Percentiles rank a stretch among this genome's conserved stretches.
Conservation (phyloP, 92 coral and sea anemone species). For the Heliopora coerulea region DNA sequence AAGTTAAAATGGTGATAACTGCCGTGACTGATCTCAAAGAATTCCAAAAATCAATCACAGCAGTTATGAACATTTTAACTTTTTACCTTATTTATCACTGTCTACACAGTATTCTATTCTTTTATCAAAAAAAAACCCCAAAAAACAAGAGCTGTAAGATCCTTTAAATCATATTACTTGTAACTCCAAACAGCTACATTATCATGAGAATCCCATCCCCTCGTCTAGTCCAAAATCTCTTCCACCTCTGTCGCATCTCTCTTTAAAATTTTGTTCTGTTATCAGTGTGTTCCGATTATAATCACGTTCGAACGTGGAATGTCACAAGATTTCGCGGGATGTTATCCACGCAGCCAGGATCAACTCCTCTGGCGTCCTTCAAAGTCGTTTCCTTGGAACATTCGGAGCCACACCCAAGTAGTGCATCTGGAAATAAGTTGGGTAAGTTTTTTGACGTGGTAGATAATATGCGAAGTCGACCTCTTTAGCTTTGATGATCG, state of each 20-base stretch:
- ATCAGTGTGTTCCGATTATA: slow-evolving; percentile 76
- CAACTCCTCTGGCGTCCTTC: slow-evolving; percentile 97
- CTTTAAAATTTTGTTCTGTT: neutral
- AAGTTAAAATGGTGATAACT: no score
- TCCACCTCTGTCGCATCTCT: neutral
- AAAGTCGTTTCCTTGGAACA: slow-evolving; percentile 94
- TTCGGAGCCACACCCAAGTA: slow-evolving; percentile 89
- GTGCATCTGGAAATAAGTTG: slow-evolving; percentile 78
- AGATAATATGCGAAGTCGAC: neutral
- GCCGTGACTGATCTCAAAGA: no score
- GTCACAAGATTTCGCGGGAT: slow-evolving; percentile 99
- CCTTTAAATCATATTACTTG: no score
- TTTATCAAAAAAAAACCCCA: no score
- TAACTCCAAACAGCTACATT: no score
- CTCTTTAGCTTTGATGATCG: no score
- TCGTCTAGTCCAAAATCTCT: neutral
- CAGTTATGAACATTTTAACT: no score
- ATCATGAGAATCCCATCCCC: no score
- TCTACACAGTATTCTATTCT: no score
- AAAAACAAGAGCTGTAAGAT: no score
- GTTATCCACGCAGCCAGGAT: slow-evolving; percentile 99
- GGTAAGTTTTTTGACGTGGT: slow-evolving; percentile 53
- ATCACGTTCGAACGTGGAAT: slow-evolving; percentile 98
- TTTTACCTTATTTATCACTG: no score
- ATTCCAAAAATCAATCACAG: no score